A percentile compares a stretch with the other conserved stretches of the same genome.
Conservation (phyloP, 2,797 vertebrate species). For the Coranthus polyacanthus region DNA sequence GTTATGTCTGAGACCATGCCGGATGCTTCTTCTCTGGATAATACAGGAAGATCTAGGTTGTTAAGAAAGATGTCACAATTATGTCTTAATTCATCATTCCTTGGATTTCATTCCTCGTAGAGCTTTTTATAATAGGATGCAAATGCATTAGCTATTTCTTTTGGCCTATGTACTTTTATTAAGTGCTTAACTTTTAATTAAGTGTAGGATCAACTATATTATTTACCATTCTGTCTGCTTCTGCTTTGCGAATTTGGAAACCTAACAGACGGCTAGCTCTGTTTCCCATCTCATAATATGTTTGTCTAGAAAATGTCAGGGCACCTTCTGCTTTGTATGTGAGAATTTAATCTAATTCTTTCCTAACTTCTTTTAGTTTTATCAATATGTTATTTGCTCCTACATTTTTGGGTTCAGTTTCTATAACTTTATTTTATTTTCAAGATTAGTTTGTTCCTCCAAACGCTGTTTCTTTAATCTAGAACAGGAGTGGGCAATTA, state of each 20-base stretch:
- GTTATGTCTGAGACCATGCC: background rate
- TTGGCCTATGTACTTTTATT: no score
- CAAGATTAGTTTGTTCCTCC: background rate
- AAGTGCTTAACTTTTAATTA: background rate
- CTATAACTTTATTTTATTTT: background rate
- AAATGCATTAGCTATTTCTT: conserved; percentile 1
- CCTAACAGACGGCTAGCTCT: no score
- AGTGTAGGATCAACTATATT: background rate
- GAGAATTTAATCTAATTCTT: background rate
- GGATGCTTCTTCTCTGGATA: background rate
- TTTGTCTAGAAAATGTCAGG: background rate
- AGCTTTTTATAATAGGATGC: background rate
- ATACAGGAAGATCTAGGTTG: background rate
- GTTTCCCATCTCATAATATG: background rate
- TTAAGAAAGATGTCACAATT: background rate
- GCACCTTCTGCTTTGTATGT: background rate
- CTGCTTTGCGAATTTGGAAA: background rate
- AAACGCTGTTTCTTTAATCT: background rate
- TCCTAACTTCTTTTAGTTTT: background rate
- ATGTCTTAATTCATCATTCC: background rate
- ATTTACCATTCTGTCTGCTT: background rate
- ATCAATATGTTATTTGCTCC: no score
- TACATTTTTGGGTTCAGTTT: background rate
- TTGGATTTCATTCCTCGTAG: background rate
- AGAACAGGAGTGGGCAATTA: no score